phyloP scores from a whole-genome alignment of 2,113 vertebrate genomes.

The Stictonetta naevosa region DNA sequence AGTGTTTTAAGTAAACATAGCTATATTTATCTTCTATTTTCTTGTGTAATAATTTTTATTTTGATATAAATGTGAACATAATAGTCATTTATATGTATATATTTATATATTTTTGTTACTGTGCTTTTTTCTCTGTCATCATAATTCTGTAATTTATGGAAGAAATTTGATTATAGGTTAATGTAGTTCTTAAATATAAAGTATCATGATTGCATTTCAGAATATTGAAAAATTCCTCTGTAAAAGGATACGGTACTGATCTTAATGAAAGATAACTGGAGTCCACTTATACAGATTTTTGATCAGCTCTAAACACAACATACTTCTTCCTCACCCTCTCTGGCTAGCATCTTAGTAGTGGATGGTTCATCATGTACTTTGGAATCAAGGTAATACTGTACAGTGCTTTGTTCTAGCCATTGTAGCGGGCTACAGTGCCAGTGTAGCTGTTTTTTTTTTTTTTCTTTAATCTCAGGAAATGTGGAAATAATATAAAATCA shows the following conservation, averaged over 20 bases:
- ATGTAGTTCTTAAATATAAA: neutral
- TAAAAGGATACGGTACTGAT: neutral
- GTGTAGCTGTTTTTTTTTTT: neutral
- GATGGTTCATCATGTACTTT: neutral
- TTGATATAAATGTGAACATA: neutral
- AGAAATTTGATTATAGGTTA: neutral
- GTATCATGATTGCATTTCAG: neutral
- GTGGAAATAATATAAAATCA: neutral
- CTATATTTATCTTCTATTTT: neutral
- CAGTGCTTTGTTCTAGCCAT: neutral
- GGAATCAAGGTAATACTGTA: neutral
- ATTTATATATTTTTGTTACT: neutral
- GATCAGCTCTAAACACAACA: neutral
- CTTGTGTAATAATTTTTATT: neutral
- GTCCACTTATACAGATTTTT: neutral
- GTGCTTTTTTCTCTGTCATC: neutral
- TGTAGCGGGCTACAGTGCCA: neutral
- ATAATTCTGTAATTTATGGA: neutral
- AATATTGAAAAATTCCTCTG: neutral
- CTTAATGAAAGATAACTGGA: neutral
- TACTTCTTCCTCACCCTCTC: neutral
- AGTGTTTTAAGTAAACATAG: neutral
- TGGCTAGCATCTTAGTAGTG: neutral
- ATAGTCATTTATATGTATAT: neutral
- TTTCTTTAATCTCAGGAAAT: neutral